Evolutionary conservation across 1,140 invertebrate genomes (phyloP).

Genomic region (Ceratina japonica): DNA sequence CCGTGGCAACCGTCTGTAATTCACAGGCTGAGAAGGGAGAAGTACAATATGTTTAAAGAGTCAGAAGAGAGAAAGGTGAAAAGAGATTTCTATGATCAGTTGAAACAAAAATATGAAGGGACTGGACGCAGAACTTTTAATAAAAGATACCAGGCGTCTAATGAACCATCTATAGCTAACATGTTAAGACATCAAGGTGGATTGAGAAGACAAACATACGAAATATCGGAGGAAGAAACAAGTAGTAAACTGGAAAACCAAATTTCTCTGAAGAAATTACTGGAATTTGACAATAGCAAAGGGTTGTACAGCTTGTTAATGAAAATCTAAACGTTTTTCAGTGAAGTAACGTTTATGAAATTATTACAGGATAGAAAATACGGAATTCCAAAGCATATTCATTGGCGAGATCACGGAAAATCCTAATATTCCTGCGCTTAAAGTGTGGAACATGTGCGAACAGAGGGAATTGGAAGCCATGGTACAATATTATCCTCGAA

Average conservation of each 20-base stretch:
- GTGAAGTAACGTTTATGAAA: not conserved
- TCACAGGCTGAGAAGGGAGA: not conserved
- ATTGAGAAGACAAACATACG: not conserved
- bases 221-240: too few relatives aligned
- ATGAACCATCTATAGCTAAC: too few relatives aligned
- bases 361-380: not conserved
- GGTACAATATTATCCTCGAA: slow-evolving; percentile 86
- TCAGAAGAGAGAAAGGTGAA: too few relatives aligned
- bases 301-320: not conserved
- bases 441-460: slow-evolving; percentile 85
- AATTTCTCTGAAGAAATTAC: too few relatives aligned
- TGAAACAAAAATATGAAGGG: too few relatives aligned
- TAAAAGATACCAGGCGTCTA: too few relatives aligned
- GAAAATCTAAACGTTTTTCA: not conserved
- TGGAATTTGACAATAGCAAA: too few relatives aligned
- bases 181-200: not conserved
- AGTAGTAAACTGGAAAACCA: too few relatives aligned
- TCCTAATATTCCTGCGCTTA: slow-evolving; percentile 75
- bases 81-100: not conserved
- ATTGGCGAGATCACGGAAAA: slow-evolving; percentile 81
- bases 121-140: too few relatives aligned
- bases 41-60: too few relatives aligned
- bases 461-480: slow-evolving; percentile 84
- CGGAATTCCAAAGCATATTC: slow-evolving; percentile 80
- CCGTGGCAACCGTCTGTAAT: not conserved